These are phyloP conservation scores for Scaptomyza polygonia DNA, from an alignment of 2,888 invertebrate genomes.

Conservation along the genomic window DNA sequence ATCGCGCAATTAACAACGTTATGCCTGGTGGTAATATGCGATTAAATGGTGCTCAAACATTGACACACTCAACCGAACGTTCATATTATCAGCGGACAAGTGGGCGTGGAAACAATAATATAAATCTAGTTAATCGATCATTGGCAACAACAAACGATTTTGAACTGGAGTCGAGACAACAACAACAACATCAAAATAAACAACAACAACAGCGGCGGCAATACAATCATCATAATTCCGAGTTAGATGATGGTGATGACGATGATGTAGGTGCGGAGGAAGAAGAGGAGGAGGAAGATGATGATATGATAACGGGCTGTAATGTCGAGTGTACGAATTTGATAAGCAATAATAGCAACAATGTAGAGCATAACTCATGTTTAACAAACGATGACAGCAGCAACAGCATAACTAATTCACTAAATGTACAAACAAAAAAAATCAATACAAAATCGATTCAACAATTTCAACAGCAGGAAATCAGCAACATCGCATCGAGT, in stretches of 20 bases:
- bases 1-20: neutral
- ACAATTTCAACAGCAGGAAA: slow-evolving; percentile 71
- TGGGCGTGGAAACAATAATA: slow-evolving; percentile 9
- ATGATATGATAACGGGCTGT: slow-evolving; percentile 77
- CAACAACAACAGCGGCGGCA: slow-evolving; percentile 48
- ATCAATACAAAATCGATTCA: slow-evolving; percentile 33
- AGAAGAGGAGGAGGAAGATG: slow-evolving; percentile 52
- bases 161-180: slow-evolving; percentile 31
- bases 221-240: slow-evolving; percentile 76
- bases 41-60: slow-evolving; percentile 50
- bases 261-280: slow-evolving; percentile 46
- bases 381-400: slow-evolving; percentile 42
- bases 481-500: neutral
- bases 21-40: slow-evolving; percentile 18
- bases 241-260: slow-evolving; percentile 47
- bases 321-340: slow-evolving; percentile 82
- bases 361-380: slow-evolving; percentile 41
- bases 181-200: slow-evolving; percentile 48
- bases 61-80: slow-evolving; percentile 42
- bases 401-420: slow-evolving; percentile 16
- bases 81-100: slow-evolving; percentile 37
- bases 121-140: slow-evolving; percentile 9
- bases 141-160: slow-evolving; percentile 22
- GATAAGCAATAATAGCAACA: slow-evolving; percentile 69
- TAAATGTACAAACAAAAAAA: slow-evolving; percentile 39